Conservation (phyloP, 2,797 vertebrate genomes). For the Iguana delicatissima region DNA sequence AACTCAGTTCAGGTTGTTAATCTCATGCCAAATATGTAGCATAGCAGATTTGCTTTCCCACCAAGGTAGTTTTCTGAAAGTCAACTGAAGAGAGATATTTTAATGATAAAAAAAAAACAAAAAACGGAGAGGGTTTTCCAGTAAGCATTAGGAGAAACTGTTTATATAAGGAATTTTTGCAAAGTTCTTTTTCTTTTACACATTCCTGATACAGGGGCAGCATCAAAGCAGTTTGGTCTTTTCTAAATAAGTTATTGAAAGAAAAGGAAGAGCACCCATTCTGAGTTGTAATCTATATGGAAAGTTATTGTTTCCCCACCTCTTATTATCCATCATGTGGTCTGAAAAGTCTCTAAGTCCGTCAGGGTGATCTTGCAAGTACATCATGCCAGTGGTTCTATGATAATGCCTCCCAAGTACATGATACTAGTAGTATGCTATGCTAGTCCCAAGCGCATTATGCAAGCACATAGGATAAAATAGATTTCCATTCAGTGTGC, state of each 20-base stretch:
- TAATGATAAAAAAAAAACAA: not conserved
- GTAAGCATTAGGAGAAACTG: not conserved
- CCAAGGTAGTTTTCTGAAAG: constrained; percentile 39
- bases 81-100: not conserved
- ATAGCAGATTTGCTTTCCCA: constrained; percentile 46
- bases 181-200: not conserved
- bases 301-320: not conserved
- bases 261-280: not conserved
- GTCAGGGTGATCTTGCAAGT: not conserved
- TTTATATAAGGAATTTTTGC: not conserved
- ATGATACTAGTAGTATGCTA: too few species aligned
- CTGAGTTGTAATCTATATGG: not conserved
- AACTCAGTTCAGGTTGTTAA: constrained; percentile 75
- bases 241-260: not conserved
- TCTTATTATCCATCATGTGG: not conserved
- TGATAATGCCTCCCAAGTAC: too few species aligned
- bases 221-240: not conserved
- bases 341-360: not conserved
- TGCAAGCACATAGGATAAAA: not conserved
- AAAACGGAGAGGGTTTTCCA: not conserved
- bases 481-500: not conserved
- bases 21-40: constrained; percentile 18
- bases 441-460: too few species aligned
- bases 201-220: not conserved
- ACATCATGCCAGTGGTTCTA: too few species aligned